phyloP scores from a whole-genome alignment of 2,797 vertebrate genomes.

The Micropoecilia bifurca region DNA sequence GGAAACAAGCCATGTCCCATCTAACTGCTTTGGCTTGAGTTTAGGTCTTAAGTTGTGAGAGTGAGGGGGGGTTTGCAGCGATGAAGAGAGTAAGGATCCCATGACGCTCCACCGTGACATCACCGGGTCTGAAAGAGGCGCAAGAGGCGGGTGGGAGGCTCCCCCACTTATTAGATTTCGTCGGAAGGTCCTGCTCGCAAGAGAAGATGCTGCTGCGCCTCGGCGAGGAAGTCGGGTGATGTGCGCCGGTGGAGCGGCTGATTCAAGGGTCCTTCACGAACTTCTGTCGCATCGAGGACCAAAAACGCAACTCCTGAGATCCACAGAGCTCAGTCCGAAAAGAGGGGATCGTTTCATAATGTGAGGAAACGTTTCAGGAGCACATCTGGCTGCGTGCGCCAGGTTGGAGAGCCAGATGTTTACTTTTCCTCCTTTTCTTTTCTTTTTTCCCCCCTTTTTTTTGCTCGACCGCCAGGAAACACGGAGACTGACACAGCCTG shows the following conservation, averaged over 20 bases:
- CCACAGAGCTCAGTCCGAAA: conserved; percentile 8
- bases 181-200: conserved; percentile 61
- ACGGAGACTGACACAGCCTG: not conserved
- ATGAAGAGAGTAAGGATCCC: conserved; percentile 59
- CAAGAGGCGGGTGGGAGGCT: conserved; percentile 71
- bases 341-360: conserved; percentile 20
- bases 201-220: conserved; percentile 60
- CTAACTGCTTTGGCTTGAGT: conserved; percentile 40
- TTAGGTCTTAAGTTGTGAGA: conserved; percentile 24
- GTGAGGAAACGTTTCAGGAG: conserved; percentile 19
- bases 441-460: not conserved
- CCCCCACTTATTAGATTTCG: conserved; percentile 64
- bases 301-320: conserved; percentile 20
- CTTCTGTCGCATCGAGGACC: conserved; percentile 33
- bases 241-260: conserved; percentile 44
- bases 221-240: conserved; percentile 42
- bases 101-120: conserved; percentile 81
- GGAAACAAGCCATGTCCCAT: conserved; percentile 49
- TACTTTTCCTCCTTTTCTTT: conserved; percentile 33
- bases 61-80: conserved; percentile 7
- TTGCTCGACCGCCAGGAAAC: conserved; percentile 11
- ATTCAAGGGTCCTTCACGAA: conserved; percentile 42
- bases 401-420: conserved; percentile 31
- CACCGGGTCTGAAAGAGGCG: conserved; percentile 69
- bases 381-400: conserved; percentile 18